Base-by-base conservation (phyloP, 2,888 invertebrate species). In the Lasioglossum malachurum region DNA sequence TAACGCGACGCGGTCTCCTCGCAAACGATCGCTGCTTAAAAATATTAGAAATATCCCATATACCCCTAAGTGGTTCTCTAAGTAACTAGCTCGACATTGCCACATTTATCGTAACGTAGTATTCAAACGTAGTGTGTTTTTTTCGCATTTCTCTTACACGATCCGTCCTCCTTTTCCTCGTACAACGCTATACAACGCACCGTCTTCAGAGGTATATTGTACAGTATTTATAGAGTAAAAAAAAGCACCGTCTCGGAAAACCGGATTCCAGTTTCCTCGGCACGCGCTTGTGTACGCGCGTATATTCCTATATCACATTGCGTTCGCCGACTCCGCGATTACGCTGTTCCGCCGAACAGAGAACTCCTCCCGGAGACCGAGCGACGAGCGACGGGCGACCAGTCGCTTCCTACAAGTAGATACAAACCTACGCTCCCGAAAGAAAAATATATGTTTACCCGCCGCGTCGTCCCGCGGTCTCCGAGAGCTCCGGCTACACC, bases 51-150 rank as follows among this genome's bases (percentile, higher is more conserved):
- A 92, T 92, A 93, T 93, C 93, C 94, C 93, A 92, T 92, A 92
- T 92, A 93, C 93, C 93, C 92, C 93, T 93, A 93, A 91, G 90
- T 93, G 93, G 88, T 92, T 88, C 85, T 92, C 92, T 94, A 94
- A 94, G 92, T 94, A 94, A 94, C 94, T 94, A 94, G 93, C 93
- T 94, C 92, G 93, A 94, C 92, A 93, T 94, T 93, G 94, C 93
- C 94, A 94, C 94, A 93, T 93, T 92, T 90, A 93, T 75, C 92
- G 92, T 92, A 88, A 88, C 86, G 83, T 89, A 90, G 82, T 89
- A 88, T 87, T 91, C 91, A 91, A 90, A 90, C 38, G 69, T 89
- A 67, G 35, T 67, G 87, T 90, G 31, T 35, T 35, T 35, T 88
- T 88, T 88, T 78, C 41, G 31, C 16, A n/a, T n/a, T 87, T 80